These are phyloP conservation scores for Toxonevra muliebris DNA, from an alignment of 2,888 invertebrate genomes.

Conservation along the genomic window DNA sequence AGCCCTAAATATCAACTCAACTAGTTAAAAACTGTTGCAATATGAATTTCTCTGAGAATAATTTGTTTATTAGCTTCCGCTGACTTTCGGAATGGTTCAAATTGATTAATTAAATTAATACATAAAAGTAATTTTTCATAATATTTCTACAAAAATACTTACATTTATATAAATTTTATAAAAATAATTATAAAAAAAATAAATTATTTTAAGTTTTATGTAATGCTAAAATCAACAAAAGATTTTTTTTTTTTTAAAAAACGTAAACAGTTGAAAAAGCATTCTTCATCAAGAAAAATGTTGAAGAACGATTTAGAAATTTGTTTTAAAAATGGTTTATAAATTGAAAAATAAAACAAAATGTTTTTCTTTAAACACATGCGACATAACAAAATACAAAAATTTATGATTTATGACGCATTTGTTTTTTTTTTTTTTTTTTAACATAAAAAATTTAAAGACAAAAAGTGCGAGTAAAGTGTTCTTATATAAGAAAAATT, in stretches of 20 bases:
- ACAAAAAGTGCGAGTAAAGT: neutral
- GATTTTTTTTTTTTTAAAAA: constrained; percentile 2
- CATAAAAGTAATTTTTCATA: neutral
- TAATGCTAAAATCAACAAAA: neutral
- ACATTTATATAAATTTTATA: too few relatives aligned
- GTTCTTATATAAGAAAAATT: too few relatives aligned
- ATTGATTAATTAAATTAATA: neutral
- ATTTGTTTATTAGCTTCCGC: too few relatives aligned
- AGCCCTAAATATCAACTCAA: too few relatives aligned
- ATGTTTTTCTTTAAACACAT: constrained; percentile 41
- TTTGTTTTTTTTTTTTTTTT: constrained; percentile 16
- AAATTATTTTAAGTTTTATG: constrained; percentile 28
- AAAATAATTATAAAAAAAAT: constrained; percentile 1
- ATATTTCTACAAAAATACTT: constrained; percentile 9
- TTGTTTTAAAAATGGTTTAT: constrained; percentile 1
- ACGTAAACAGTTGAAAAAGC: neutral
- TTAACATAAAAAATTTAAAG: constrained; percentile 5
- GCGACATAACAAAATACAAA: constrained; percentile 59
- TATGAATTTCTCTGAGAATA: neutral
- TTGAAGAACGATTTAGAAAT: neutral
- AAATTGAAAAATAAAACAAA: neutral
- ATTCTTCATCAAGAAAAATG: neutral
- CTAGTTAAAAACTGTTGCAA: too few relatives aligned
- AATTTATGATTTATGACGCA: constrained; percentile 48
- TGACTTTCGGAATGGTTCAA: too few relatives aligned